Evolutionary conservation across 2,113 vertebrate species (phyloP).

Genomic region (Apeltes quadracus): DNA sequence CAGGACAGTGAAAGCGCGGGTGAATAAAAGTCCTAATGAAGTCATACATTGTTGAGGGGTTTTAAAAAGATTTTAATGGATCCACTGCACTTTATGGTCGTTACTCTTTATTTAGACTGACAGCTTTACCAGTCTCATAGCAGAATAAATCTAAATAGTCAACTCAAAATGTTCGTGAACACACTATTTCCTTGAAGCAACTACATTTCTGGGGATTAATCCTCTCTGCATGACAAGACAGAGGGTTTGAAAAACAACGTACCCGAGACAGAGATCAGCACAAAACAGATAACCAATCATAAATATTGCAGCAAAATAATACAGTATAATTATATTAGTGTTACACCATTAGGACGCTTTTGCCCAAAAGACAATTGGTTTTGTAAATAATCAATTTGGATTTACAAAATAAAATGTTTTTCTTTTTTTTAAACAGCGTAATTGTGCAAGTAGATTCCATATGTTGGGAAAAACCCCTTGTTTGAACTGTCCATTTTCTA

Average conservation of each 20-base stretch:
- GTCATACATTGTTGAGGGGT: not conserved
- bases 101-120: not conserved
- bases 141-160: not conserved
- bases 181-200: constrained; percentile 1
- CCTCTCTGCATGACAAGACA: constrained; percentile 9
- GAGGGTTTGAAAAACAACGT: not conserved
- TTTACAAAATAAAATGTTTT: not conserved
- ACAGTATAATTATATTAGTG: not conserved
- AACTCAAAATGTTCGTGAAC: constrained; percentile 2
- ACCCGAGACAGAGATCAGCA: not conserved
- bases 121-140: not conserved
- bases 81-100: not conserved
- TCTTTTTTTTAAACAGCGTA: not conserved
- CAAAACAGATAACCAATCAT: not conserved
- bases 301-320: not conserved
- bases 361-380: not conserved
- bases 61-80: not conserved
- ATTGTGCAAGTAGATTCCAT: no score
- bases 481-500: not conserved
- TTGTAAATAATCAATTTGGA: not conserved
- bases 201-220: constrained; percentile 2
- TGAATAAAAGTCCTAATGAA: not conserved
- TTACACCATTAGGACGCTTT: not conserved
- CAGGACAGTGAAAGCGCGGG: not conserved
- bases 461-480: not conserved